Conservation (phyloP, 2,888 invertebrate species). For the Polydesmus complanatus region DNA sequence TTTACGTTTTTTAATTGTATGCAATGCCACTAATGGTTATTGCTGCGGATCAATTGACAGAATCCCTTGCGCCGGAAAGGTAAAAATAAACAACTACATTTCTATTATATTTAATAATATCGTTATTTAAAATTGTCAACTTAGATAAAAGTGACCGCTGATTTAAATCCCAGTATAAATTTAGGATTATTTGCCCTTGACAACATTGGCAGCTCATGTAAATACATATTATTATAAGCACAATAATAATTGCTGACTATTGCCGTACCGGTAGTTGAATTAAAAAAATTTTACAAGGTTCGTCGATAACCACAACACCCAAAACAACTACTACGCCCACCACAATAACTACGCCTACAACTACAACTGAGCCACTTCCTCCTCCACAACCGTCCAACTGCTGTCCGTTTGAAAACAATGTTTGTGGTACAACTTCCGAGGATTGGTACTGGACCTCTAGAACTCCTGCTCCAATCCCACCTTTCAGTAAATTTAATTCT, state of each 20-base stretch:
- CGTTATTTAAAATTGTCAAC: background rate
- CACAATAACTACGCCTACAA: background rate
- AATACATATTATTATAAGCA: background rate
- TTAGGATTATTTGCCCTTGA: background rate
- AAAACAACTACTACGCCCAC: background rate
- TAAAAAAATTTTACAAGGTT: background rate
- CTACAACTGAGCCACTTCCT: background rate
- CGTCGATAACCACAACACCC: background rate
- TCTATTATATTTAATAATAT: too few relatives aligned
- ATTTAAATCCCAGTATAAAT: background rate
- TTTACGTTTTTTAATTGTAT: too few relatives aligned
- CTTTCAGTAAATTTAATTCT: too few relatives aligned
- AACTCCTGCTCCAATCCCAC: too few relatives aligned
- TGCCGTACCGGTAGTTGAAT: background rate
- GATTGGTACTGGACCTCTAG: too few relatives aligned
- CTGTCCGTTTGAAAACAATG: background rate
- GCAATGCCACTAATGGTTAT: background rate
- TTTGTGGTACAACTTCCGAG: background rate
- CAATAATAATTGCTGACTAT: background rate
- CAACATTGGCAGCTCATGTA: background rate
- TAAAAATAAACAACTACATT: background rate
- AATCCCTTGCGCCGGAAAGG: background rate
- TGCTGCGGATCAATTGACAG: background rate
- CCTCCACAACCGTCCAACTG: background rate
- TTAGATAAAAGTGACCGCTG: background rate